Percentiles rank a stretch among this genome's conserved stretches.
Conservation (phyloP, 1,140 invertebrate species). For the Heliconius nattereri region DNA sequence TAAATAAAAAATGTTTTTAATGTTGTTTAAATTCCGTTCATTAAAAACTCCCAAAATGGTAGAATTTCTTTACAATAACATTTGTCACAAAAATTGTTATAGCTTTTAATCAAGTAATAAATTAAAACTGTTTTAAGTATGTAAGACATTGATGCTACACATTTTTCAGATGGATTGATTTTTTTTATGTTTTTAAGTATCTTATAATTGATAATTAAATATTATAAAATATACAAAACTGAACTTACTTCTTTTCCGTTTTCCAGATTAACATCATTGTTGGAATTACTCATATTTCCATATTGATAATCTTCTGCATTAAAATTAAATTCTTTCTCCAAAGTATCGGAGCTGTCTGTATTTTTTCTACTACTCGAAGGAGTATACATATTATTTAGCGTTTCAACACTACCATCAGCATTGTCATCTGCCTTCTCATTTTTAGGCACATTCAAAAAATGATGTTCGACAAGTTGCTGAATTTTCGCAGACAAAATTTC, state of each 20-base stretch:
- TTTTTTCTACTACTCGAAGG: conserved; percentile 68
- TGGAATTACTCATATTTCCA: conserved; percentile 44
- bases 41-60: conserved; percentile 29
- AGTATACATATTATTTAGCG: conserved; percentile 61
- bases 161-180: background rate
- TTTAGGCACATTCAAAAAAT: conserved; percentile 67
- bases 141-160: too few species aligned
- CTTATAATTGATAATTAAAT: too few species aligned
- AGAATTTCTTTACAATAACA: conserved; percentile 14
- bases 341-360: conserved; percentile 70
- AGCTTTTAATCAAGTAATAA: background rate
- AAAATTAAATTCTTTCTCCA: conserved; percentile 70
- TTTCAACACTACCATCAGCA: conserved; percentile 56
- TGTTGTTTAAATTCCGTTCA: background rate
- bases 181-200: background rate
- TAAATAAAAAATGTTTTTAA: background rate
- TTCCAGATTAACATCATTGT: conserved; percentile 50
- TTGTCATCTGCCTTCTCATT: conserved; percentile 42
- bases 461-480: conserved; percentile 70
- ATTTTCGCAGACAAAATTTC: conserved; percentile 69
- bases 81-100: background rate
- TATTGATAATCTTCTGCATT: conserved; percentile 67
- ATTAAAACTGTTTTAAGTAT: too few species aligned
- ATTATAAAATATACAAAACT: background rate
- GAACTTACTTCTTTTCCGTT: conserved; percentile 55